A percentile compares a stretch with the other conserved stretches of the same genome.
phyloP scores from a whole-genome alignment of 2,888 invertebrate genomes.

The Paralinhomoeus sp. region DNA sequence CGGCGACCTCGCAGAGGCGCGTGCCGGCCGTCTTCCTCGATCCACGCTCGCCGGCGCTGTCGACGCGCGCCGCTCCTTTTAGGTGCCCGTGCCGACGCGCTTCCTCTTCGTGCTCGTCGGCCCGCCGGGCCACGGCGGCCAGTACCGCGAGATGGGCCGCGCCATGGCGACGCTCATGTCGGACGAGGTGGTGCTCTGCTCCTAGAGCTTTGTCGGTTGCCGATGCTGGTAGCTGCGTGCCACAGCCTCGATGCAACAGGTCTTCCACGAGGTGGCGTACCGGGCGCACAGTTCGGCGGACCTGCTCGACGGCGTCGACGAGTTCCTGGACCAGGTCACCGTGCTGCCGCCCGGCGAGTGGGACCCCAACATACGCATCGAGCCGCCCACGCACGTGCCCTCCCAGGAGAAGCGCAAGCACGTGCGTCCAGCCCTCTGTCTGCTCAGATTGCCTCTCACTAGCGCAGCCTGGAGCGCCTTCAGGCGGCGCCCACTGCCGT shows the following conservation, averaged over 20 bases:
- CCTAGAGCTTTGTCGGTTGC: no score
- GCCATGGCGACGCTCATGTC: conserved; percentile 95
- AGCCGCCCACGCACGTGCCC: conserved; percentile 42
- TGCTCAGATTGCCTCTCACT: no score
- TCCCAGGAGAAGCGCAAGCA: conserved; percentile 31
- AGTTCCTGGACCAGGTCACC: conserved; percentile 71
- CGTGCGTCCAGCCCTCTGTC: no score
- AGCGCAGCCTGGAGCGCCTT: no score
- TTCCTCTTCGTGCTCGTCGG: conserved; percentile 78
- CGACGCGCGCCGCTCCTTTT: conserved; percentile 1
- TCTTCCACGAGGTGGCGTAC: conserved; percentile 91
- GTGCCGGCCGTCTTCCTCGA: no score
- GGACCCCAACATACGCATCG: conserved; percentile 31
- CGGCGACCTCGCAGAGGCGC: conserved; percentile 78
- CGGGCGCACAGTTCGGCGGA: conserved; percentile 66
- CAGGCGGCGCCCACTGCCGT: neutral
- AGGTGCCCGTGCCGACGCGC: conserved; percentile 53
- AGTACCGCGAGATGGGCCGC: conserved; percentile 82
- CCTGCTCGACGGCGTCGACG: conserved; percentile 75
- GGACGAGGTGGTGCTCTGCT: conserved; percentile 88
- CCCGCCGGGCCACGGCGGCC: conserved; percentile 39
- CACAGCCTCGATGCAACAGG: conserved; percentile 34
- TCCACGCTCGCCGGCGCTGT: no score
- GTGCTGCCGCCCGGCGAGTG: conserved; percentile 81
- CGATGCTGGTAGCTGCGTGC: no score